Conservation (phyloP, 2,888 invertebrate species). For the Arenicola marina region DNA sequence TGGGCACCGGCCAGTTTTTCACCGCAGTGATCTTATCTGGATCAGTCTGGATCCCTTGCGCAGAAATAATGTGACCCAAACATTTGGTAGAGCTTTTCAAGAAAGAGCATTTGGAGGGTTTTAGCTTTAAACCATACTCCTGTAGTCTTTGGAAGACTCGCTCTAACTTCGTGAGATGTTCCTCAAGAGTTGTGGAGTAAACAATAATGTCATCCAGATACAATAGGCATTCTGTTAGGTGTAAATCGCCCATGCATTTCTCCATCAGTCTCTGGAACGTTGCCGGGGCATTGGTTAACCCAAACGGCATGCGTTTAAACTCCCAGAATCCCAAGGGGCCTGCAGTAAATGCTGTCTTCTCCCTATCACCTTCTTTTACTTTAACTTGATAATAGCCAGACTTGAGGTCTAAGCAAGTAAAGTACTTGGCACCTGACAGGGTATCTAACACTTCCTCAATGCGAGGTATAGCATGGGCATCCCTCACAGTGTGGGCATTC, state of each 20-base stretch:
- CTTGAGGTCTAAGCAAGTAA: background rate
- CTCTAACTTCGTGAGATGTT: background rate
- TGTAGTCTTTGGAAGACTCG: background rate
- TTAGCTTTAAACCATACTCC: background rate
- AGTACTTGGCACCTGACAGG: too few relatives aligned
- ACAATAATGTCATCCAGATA: slow-evolving; percentile 7
- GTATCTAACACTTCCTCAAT: too few relatives aligned
- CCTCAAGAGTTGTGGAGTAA: background rate
- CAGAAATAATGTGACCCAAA: slow-evolving; percentile 4
- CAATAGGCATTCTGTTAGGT: background rate
- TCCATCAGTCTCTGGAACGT: slow-evolving; percentile 7
- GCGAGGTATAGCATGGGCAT: background rate
- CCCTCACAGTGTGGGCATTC: background rate
- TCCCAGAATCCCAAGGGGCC: slow-evolving; percentile 7
- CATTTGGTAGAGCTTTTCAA: background rate
- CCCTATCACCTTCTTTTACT: background rate
- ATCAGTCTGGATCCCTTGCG: slow-evolving; percentile 3
- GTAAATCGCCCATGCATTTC: background rate
- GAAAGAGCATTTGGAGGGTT: background rate
- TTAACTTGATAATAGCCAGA: background rate
- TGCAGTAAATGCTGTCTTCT: slow-evolving; percentile 4
- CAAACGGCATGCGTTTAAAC: background rate
- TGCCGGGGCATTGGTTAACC: slow-evolving; percentile 1
- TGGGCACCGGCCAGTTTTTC: slow-evolving; percentile 13
- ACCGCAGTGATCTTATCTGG: background rate